Base-by-base conservation (phyloP, 1,140 invertebrate species). In the Chrysomallon squamiferum region DNA sequence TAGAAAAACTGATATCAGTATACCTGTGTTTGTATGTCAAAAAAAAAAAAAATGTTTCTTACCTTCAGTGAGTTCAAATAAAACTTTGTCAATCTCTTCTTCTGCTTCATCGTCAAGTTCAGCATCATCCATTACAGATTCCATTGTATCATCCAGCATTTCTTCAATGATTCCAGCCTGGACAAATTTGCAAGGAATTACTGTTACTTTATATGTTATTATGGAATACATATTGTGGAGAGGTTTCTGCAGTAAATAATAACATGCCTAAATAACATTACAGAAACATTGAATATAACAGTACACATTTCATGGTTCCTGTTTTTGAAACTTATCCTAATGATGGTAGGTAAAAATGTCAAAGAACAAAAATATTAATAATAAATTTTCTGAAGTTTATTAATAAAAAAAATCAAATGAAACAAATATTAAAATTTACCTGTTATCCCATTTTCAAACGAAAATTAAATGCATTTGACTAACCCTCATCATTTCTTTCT, bases 91-190 rank as follows among this genome's bases (percentile, higher is more conserved):
- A 59, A 97, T 91, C 89, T 97, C 95, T 78, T 90, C 90, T 80
- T 97, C 93, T 2, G 95, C 96, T 75, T 93, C 93, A 79, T 97
- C 84, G 32, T 86, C 85, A 70, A 84, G 59, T 13, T 86, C 84
- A 9, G 85, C 84, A 30, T 76, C 64, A 69, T 85, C 82, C 22
- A 81, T 74, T 49, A 97, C 87, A 5, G 88, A 88, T 69, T 97
- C 95, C 90, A 99, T 92, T 32, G 96, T 97, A 84, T 99, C 97
- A 73, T 99, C 96, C 45, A 99, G 87, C 97, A 99, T 99, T 87
- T 99, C 96, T 83, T 98, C 97, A 65, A 99, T 95, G 50, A 99
- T 98, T n/a, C 97, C 96, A 6, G 96, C 95, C 85, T 93, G 49
- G 9, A 69, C 35, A 38, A 38, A 38, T 15, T 7, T n/a, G n/a